Conservation (phyloP, 2,888 invertebrate species). For the Habrosyne pyritoides region DNA sequence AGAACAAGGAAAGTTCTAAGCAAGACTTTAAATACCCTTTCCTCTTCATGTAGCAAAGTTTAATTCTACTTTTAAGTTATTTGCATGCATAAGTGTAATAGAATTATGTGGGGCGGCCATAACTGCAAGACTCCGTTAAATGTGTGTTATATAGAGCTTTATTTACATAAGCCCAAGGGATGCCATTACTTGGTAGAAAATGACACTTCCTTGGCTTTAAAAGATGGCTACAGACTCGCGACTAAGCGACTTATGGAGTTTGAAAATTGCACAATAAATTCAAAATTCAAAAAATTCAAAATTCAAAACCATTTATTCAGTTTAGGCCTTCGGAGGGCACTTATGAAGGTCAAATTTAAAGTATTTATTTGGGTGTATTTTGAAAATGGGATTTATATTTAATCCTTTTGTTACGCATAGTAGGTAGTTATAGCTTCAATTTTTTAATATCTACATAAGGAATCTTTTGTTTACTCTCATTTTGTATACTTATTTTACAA, state of each 20-base stretch:
- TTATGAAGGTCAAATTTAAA: no score
- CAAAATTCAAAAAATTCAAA: no score
- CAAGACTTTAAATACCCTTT: neutral
- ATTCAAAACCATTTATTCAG: no score
- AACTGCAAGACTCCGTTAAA: neutral
- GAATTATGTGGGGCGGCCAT: neutral
- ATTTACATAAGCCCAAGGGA: slow-evolving; percentile 2
- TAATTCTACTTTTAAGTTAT: slow-evolving; percentile 4
- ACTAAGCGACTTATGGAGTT: neutral
- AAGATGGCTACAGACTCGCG: neutral
- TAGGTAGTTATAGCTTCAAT: no score
- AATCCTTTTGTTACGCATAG: no score
- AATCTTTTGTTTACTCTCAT: no score
- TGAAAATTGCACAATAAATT: neutral
- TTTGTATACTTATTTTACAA: no score
- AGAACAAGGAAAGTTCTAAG: neutral
- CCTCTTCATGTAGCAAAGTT: neutral
- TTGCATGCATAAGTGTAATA: slow-evolving; percentile 4
- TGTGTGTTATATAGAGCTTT: neutral
- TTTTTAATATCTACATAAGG: no score
- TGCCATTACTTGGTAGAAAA: neutral
- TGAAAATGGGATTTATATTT: no score
- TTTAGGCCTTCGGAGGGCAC: no score
- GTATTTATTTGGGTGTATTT: no score
- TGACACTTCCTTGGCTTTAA: neutral